A percentile compares a stretch with the other conserved stretches of the same genome.
Evolutionary conservation across 2,113 vertebrate species (phyloP).

Genomic region (Nothoprocta pentlandii): DNA sequence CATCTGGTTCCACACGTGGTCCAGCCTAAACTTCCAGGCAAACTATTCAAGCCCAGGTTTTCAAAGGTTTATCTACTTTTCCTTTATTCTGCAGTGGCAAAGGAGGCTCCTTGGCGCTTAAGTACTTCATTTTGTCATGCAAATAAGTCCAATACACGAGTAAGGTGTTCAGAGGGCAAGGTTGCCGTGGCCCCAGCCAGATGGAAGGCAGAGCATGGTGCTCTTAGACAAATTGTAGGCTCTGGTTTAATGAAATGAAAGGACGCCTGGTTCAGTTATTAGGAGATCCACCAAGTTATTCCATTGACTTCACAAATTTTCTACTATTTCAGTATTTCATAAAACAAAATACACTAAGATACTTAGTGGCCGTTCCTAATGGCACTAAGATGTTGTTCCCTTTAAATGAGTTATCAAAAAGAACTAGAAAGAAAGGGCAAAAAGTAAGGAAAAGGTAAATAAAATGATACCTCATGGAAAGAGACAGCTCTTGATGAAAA

Average conservation of each 20-base stretch:
- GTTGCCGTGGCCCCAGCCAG: neutral
- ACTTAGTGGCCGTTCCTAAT: neutral
- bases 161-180: neutral
- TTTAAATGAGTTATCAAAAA: slow-evolving; percentile 56
- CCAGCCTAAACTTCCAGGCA: neutral
- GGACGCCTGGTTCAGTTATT: neutral
- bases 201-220: neutral
- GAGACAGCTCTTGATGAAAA: slow-evolving; percentile 58
- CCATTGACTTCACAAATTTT: neutral
- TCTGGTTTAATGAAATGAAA: neutral
- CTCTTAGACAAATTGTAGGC: neutral
- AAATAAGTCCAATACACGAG: neutral
- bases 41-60: neutral
- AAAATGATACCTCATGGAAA: slow-evolving; percentile 59
- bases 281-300: neutral
- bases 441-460: slow-evolving; percentile 35
- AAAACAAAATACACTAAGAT: neutral
- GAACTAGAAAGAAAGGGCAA: neutral
- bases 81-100: neutral
- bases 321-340: neutral
- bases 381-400: neutral
- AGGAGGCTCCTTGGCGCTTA: neutral
- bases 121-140: neutral
- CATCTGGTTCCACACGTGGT: slow-evolving; percentile 1
- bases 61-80: neutral